Percentiles rank a stretch among this genome's conserved stretches.
These are phyloP conservation scores for Maniola hyperantus DNA, from an alignment of 2,888 invertebrate species.

Conservation along the genomic window DNA sequence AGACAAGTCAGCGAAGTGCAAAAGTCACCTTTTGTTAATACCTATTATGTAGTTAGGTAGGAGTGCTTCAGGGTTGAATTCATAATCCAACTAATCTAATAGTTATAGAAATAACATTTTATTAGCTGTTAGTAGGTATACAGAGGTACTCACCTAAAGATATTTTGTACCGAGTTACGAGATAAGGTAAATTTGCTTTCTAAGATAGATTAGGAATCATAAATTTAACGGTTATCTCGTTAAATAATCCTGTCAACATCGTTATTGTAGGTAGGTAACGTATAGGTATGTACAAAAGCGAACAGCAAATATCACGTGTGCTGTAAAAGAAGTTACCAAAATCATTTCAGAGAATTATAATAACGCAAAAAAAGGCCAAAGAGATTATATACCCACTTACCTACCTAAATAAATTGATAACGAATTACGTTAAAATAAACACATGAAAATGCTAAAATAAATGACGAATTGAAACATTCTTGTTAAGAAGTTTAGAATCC, in stretches of 20 bases:
- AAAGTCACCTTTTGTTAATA: constrained; percentile 17
- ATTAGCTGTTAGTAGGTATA: background rate
- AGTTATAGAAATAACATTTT: background rate
- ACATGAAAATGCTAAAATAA: background rate
- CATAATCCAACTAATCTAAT: background rate
- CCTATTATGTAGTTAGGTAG: background rate
- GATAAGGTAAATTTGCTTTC: constrained; percentile 42
- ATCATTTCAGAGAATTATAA: background rate
- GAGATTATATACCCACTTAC: background rate
- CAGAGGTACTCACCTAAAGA: background rate
- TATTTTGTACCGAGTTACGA: constrained; percentile 15
- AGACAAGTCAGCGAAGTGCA: constrained; percentile 18
- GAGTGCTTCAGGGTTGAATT: constrained; percentile 17
- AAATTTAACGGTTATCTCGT: constrained; percentile 31
- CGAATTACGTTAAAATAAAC: background rate
- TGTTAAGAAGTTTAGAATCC: too few relatives aligned
- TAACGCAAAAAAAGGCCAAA: background rate
- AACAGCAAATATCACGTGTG: constrained; percentile 9
- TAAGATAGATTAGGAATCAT: constrained; percentile 46
- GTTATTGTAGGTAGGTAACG: constrained; percentile 9
- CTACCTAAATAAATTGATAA: constrained; percentile 1
- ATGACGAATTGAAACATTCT: background rate
- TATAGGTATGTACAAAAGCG: background rate
- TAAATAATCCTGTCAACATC: constrained; percentile 20
- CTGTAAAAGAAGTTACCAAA: constrained; percentile 9